Percentiles rank a stretch among this genome's conserved stretches.
These are phyloP conservation scores for Cremastinae sp. DNA, from an alignment of 2,888 invertebrate genomes.

Conservation along the genomic window DNA sequence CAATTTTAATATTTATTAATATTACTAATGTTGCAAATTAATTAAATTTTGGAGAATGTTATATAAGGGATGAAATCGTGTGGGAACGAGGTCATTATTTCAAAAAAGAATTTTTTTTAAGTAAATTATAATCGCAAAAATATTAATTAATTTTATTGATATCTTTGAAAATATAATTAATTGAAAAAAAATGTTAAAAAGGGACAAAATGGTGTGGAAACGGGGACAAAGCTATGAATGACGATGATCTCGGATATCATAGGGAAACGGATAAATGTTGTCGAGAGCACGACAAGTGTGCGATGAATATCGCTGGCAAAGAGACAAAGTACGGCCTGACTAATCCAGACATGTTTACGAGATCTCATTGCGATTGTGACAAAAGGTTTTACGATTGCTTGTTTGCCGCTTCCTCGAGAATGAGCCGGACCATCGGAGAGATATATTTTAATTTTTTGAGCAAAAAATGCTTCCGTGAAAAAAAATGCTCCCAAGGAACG, in stretches of 20 bases:
- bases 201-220: slow-evolving; percentile 89
- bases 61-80: too few species aligned
- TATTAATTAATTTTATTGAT: too few species aligned
- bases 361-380: slow-evolving; percentile 88
- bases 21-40: too few species aligned
- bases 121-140: too few species aligned
- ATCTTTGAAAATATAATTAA: too few species aligned
- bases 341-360: slow-evolving; percentile 85
- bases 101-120: too few species aligned
- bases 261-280: slow-evolving; percentile 86
- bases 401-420: slow-evolving; percentile 81
- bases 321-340: slow-evolving; percentile 83
- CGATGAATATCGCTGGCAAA: slow-evolving; percentile 83
- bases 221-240: slow-evolving; percentile 83
- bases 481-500: slow-evolving; percentile 72
- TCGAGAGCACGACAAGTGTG: slow-evolving; percentile 86
- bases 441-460: slow-evolving; percentile 87
- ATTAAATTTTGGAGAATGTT: too few species aligned
- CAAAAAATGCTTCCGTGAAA: slow-evolving; percentile 86
- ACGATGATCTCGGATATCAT: slow-evolving; percentile 84
- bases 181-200: too few species aligned
- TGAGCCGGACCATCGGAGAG: slow-evolving; percentile 84
- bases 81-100: too few species aligned
- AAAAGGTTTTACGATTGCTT: slow-evolving; percentile 85
- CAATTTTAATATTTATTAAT: too few species aligned